Evolutionary conservation across 2,113 vertebrate species (phyloP), one percentile per base, ranked within the genome.

Genomic region (Oryzias curvinotus): DNA sequence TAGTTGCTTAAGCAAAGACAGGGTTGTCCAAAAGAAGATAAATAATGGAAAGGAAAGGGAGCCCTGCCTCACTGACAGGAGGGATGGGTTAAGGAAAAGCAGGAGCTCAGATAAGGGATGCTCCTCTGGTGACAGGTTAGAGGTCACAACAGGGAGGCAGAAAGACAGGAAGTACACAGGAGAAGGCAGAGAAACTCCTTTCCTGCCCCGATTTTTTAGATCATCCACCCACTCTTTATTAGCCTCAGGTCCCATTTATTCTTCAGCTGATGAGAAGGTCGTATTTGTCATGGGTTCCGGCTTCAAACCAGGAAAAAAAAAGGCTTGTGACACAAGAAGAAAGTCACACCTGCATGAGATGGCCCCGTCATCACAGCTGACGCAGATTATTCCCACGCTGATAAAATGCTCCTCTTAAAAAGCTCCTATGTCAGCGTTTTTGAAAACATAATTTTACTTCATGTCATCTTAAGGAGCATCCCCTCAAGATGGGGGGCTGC

Each of bases 181-280:
- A 65, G 76, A 74, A 68, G 26, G 70, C 72, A 75, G 58, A 78
- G 71, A 70, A 78, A 79, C 83, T 85, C 87, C 80, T 85, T 81
- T 89, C 88, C 85, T 87, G 85, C 63, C 21, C 57, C 66, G 47
- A 53, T 66, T 73, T 26, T 54, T 65, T 16, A 45, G 17, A 63
- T 46, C 17, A 58, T 73, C 43, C n/a, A 60, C 73, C 66, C 48
- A 65, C 25, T 5, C 51, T 59, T n/a, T 5, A 5, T 36, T 4
- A 28, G 42, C 14, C 14, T 63, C 52, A 46, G 49, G 50, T 18
- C 41, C 25, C 1, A 13, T 46, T 70, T 28, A 52, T 50, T 25
- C 8, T 12, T 43, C 30, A n/a, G 14, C 3, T 6, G 36, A 19
- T 56, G 26, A 51, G 21, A 2, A 18, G 18, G 47, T 18, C 19